Conservation (phyloP, 2,888 invertebrate genomes). For the Aphidius colemani region DNA sequence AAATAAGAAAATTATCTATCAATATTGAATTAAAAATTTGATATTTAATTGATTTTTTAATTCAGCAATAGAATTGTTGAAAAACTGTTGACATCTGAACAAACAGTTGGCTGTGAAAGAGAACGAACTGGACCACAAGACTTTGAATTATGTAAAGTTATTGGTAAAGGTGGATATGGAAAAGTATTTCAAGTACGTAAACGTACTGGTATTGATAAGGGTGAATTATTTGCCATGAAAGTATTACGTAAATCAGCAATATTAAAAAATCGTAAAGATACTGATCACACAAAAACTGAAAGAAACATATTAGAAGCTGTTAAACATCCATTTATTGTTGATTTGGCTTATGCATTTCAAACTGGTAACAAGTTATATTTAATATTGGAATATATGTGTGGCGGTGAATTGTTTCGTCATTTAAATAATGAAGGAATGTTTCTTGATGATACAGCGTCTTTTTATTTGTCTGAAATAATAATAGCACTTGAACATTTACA, state of each 20-base stretch:
- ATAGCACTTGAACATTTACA: conserved; percentile 76
- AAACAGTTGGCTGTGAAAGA: conserved; percentile 70
- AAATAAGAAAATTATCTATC: no score
- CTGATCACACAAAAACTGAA: conserved; percentile 79
- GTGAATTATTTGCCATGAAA: conserved; percentile 78
- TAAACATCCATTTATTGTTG: conserved; percentile 77
- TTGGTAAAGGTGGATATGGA: conserved; percentile 79
- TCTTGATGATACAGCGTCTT: conserved; percentile 73
- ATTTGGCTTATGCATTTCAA: conserved; percentile 78
- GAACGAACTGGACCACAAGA: conserved; percentile 89
- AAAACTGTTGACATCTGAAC: conserved; percentile 71
- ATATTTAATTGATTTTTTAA: no score
- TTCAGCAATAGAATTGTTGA: conserved; percentile 62
- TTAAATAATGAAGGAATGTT: conserved; percentile 77
- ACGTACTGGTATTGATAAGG: conserved; percentile 67
- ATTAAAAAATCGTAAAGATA: conserved; percentile 77
- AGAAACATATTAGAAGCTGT: conserved; percentile 77
- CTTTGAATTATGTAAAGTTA: conserved; percentile 72
- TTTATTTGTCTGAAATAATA: conserved; percentile 74
- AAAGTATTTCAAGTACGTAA: conserved; percentile 73
- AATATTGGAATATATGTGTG: conserved; percentile 75
- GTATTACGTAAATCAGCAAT: conserved; percentile 71
- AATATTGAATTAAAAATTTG: no score
- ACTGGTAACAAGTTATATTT: conserved; percentile 76
- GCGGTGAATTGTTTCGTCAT: conserved; percentile 78